phyloP scores from a whole-genome alignment of 1,140 invertebrate species.

The Geopemphigus sp. region DNA sequence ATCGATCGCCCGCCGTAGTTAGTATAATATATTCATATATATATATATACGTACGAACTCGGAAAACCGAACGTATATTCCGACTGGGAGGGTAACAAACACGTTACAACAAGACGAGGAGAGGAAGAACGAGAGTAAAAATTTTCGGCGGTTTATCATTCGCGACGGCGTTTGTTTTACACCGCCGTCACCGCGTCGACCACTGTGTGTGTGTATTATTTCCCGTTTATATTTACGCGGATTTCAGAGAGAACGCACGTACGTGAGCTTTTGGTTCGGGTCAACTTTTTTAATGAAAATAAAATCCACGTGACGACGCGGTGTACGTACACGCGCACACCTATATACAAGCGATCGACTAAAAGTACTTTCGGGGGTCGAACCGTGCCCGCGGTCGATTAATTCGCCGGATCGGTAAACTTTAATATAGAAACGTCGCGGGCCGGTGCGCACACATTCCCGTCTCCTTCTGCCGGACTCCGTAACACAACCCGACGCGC shows the following conservation, averaged over 20 bases:
- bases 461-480: no score
- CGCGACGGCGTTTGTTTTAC: not conserved
- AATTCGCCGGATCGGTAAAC: not conserved
- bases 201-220: not conserved
- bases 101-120: no score
- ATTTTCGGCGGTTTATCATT: not conserved
- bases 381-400: not conserved
- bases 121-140: no score
- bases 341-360: not conserved
- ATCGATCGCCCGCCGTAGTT: not conserved
- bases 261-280: not conserved
- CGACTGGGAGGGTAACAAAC: no score
- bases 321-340: not conserved
- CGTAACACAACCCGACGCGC: no score
- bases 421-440: constrained; percentile 17
- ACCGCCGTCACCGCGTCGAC: no score
- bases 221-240: not conserved
- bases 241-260: not conserved
- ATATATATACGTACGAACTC: not conserved
- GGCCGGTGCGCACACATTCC: not conserved
- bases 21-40: no score
- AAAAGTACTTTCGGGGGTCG: not conserved
- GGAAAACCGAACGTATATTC: not conserved
- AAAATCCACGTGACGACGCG: not conserved
- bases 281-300: constrained; percentile 35